phyloP scores from a whole-genome alignment of 2,113 vertebrate genomes.

The Seriola rivoliana region DNA sequence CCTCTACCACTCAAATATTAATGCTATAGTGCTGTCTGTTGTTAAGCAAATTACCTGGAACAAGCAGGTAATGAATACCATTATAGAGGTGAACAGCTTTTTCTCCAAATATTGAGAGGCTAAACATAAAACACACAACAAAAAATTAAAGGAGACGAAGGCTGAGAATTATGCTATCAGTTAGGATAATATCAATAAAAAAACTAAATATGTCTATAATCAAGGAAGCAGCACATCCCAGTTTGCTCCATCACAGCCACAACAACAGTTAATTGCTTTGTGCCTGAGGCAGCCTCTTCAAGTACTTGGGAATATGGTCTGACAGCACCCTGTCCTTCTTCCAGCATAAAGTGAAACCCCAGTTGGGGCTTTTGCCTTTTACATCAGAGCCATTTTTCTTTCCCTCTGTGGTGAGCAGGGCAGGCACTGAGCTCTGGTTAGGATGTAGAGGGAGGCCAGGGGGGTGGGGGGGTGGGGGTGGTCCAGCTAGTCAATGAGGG shows the following conservation, averaged over 20 bases:
- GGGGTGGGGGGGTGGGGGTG: constrained; percentile 28
- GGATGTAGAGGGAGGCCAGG: constrained; percentile 32
- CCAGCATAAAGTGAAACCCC: constrained; percentile 57
- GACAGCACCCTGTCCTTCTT: constrained; percentile 66
- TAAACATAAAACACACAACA: constrained; percentile 7
- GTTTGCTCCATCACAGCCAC: constrained; percentile 47
- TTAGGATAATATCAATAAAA: constrained; percentile 56
- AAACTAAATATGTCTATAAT: constrained; percentile 58
- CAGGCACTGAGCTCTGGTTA: constrained; percentile 37
- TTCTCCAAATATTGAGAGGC: background rate
- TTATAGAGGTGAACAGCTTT: constrained; percentile 19
- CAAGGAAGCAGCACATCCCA: constrained; percentile 41
- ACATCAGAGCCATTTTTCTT: constrained; percentile 59
- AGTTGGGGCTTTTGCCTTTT: constrained; percentile 51
- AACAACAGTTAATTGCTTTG: constrained; percentile 75
- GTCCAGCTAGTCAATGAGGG: constrained; percentile 40
- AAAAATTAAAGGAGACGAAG: constrained; percentile 21
- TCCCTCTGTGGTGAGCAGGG: constrained; percentile 26
- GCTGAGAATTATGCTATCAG: constrained; percentile 23
- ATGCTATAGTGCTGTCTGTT: constrained; percentile 26
- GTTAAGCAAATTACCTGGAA: constrained; percentile 44
- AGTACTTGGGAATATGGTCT: constrained; percentile 53
- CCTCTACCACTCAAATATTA: constrained; percentile 43
- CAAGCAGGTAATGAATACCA: constrained; percentile 46
- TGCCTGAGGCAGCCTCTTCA: constrained; percentile 58